A percentile compares a stretch with the other conserved stretches of the same genome.
These are phyloP conservation scores for Nothoprocta perdicaria DNA, from an alignment of 2,113 vertebrate genomes.

Conservation along the genomic window DNA sequence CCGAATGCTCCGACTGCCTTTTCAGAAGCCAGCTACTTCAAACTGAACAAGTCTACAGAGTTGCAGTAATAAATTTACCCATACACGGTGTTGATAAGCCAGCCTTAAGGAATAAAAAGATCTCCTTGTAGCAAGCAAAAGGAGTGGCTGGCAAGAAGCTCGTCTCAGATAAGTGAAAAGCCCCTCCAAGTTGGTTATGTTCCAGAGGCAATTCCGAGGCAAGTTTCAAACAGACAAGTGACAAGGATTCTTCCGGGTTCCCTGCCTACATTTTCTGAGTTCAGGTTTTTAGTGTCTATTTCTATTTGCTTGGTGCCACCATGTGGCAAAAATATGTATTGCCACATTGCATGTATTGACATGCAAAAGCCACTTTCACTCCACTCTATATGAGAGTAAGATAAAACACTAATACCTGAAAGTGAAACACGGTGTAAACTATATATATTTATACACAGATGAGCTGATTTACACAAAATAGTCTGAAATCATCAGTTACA, in stretches of 20 bases:
- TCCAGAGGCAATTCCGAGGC: background rate
- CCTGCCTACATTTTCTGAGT: background rate
- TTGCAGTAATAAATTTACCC: background rate
- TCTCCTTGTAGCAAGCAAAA: background rate
- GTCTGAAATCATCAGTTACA: background rate
- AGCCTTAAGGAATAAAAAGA: background rate
- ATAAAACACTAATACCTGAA: background rate
- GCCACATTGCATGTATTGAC: background rate
- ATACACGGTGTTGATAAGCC: rapidly evolving
- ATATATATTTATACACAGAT: background rate
- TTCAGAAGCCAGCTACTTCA: background rate
- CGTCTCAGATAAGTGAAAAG: background rate
- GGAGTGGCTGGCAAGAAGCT: rapidly evolving
- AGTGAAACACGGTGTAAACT: background rate
- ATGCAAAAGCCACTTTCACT: background rate
- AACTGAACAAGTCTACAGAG: background rate
- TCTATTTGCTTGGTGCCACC: slow-evolving; percentile 79
- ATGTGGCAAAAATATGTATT: slow-evolving; percentile 68
- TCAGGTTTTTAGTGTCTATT: slow-evolving; percentile 12
- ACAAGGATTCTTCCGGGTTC: background rate
- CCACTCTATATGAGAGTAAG: background rate
- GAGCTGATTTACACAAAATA: background rate
- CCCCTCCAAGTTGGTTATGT: background rate
- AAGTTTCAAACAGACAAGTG: background rate
- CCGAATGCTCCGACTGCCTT: background rate